Conservation (phyloP, 2,113 vertebrate genomes). For the Anarhynchus alexandrinus region DNA sequence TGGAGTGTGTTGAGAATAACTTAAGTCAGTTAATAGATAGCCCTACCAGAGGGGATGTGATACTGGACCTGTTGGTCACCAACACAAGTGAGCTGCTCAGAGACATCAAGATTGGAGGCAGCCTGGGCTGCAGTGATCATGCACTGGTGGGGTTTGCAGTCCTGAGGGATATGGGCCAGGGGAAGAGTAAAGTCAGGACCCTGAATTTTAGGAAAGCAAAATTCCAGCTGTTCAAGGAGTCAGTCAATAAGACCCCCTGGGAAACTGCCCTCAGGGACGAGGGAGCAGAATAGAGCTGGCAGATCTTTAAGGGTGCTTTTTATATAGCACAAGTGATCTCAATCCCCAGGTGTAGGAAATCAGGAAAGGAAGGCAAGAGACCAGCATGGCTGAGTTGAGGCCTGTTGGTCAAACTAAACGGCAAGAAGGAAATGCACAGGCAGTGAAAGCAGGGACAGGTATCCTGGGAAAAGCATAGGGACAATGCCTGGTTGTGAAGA, state of each 20-base stretch:
- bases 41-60: background rate
- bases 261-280: background rate
- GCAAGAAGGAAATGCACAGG: background rate
- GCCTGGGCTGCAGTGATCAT: background rate
- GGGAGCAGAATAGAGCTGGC: background rate
- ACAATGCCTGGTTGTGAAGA: background rate
- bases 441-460: background rate
- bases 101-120: background rate
- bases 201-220: background rate
- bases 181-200: background rate
- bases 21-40: background rate
- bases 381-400: background rate
- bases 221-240: background rate
- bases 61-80: background rate
- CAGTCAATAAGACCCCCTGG: background rate
- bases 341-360: background rate
- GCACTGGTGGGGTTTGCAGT: background rate
- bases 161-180: background rate
- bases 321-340: background rate
- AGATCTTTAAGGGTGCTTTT: background rate
- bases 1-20: background rate
- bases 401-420: background rate
- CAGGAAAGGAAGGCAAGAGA: background rate
- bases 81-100: background rate
- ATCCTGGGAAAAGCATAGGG: background rate